Evolutionary conservation across 35 echinoderm and acorn worm species (phyloP).

Genomic region (Lytechinus pictus): DNA sequence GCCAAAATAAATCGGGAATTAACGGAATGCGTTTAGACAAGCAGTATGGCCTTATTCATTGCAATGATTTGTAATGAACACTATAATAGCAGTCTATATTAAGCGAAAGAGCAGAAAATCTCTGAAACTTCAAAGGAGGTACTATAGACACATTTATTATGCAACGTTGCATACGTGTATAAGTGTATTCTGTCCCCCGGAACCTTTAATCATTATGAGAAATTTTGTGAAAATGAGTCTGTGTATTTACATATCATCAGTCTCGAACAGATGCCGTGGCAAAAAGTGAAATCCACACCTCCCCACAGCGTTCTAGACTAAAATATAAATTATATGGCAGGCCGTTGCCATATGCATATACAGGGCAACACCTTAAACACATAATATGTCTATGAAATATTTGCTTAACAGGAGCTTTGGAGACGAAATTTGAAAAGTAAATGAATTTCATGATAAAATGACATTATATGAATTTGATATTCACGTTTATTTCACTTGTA

Average conservation of each 20-base stretch:
- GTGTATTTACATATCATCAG: constrained; percentile 53
- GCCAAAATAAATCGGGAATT: neutral
- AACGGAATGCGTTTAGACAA: neutral
- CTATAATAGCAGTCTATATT: neutral
- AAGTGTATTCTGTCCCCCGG: neutral
- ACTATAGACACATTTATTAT: neutral
- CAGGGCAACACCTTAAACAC: neutral
- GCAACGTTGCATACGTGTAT: neutral
- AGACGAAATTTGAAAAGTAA: neutral
- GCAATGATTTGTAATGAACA: neutral
- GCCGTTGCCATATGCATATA: neutral
- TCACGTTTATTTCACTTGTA: too few relatives aligned
- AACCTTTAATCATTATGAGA: constrained; percentile 32
- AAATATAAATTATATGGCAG: neutral
- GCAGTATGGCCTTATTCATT: neutral
- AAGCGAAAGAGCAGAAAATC: neutral
- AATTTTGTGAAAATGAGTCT: constrained; percentile 4
- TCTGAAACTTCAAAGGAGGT: neutral
- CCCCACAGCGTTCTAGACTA: neutral
- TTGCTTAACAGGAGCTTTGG: neutral
- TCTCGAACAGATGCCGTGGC: constrained; percentile 30
- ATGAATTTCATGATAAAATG: too few relatives aligned
- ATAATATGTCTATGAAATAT: neutral
- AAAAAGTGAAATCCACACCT: constrained; percentile 32
- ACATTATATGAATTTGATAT: too few relatives aligned